phyloP scores from a whole-genome alignment of 2,888 invertebrate species.

The Charanyca ferruginea region DNA sequence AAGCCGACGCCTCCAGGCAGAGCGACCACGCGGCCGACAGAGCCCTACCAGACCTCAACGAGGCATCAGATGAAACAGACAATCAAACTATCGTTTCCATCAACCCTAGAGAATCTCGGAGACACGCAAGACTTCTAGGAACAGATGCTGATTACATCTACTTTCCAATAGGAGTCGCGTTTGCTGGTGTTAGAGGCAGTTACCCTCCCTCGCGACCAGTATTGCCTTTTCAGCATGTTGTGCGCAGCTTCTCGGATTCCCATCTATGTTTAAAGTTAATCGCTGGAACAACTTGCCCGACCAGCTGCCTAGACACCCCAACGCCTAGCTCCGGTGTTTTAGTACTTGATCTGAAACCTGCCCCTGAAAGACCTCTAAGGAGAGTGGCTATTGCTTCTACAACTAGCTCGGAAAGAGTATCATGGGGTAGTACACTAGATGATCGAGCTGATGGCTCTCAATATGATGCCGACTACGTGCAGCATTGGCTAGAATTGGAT shows the following conservation, averaged over 20 bases:
- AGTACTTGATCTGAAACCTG: conserved; percentile 91
- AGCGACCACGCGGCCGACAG: conserved; percentile 91
- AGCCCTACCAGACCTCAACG: conserved; percentile 93
- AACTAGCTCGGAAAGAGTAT: conserved; percentile 87
- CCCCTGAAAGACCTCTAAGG: conserved; percentile 91
- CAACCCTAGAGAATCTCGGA: conserved; percentile 86
- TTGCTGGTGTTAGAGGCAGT: conserved; percentile 93
- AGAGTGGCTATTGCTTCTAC: conserved; percentile 90
- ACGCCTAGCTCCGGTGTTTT: conserved; percentile 92
- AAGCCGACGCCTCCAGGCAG: conserved; percentile 93
- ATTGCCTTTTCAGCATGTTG: conserved; percentile 94
- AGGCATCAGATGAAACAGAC: conserved; percentile 94
- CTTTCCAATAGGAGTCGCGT: conserved; percentile 92
- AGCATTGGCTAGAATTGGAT: conserved; percentile 94
- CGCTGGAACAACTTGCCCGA: conserved; percentile 90
- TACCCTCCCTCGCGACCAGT: conserved; percentile 93
- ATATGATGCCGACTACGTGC: conserved; percentile 94
- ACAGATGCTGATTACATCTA: conserved; percentile 92
- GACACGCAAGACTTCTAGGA: conserved; percentile 91
- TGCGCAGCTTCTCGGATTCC: conserved; percentile 94
- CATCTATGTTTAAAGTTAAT: conserved; percentile 94
- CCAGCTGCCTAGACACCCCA: conserved; percentile 90
- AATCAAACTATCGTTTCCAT: conserved; percentile 90
- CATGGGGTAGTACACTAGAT: conserved; percentile 92
- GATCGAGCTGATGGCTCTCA: conserved; percentile 91